phyloP scores from a whole-genome alignment of 1,140 invertebrate species.

The Temnothorax longispinosus region DNA sequence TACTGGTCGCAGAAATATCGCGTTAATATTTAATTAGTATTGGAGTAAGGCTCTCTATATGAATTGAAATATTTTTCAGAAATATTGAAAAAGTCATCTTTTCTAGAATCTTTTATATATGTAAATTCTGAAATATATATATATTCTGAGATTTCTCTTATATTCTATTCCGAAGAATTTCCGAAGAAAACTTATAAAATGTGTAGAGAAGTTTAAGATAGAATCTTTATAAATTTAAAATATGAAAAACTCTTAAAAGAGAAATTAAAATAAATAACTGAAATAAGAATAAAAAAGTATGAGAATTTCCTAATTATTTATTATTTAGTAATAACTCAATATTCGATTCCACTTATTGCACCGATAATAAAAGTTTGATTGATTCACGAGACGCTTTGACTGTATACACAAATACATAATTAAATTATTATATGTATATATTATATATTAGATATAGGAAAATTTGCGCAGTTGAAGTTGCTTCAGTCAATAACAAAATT shows the following conservation, averaged over 20 bases:
- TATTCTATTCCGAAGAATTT: too few relatives aligned
- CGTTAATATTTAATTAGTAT: neutral
- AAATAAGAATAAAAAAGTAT: neutral
- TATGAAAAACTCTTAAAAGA: too few relatives aligned
- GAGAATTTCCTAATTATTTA: neutral
- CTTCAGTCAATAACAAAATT: neutral
- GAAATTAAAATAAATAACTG: neutral
- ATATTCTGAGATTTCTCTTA: too few relatives aligned
- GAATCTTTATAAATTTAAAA: too few relatives aligned
- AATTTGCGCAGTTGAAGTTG: neutral
- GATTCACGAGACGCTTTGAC: neutral
- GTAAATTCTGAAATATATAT: too few relatives aligned
- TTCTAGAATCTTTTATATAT: too few relatives aligned
- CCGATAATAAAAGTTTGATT: neutral
- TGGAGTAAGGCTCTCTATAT: neutral
- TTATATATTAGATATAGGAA: neutral
- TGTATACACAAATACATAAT: neutral
- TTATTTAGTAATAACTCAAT: neutral
- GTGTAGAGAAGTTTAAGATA: too few relatives aligned
- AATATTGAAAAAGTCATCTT: too few relatives aligned
- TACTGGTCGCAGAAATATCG: neutral
- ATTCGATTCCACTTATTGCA: neutral
- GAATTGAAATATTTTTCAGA: too few relatives aligned
- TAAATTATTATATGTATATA: neutral
- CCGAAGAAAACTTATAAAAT: too few relatives aligned